Conservation (phyloP, 2,888 invertebrate genomes). For the Scaptomyza polygonia region DNA sequence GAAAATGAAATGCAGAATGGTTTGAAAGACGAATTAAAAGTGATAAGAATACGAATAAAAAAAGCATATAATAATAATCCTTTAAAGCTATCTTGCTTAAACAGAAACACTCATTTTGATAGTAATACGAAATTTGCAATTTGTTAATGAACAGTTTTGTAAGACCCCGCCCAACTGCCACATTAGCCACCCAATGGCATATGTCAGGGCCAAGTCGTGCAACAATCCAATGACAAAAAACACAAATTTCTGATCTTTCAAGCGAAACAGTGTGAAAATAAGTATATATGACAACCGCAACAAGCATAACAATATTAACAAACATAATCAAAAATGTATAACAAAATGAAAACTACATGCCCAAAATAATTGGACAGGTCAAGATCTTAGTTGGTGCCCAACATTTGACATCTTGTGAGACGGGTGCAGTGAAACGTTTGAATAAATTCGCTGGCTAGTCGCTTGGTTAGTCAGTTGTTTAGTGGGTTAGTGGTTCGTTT, state of each 20-base stretch:
- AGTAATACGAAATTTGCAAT: too few relatives aligned
- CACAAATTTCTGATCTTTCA: slow-evolving; percentile 51
- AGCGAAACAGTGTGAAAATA: slow-evolving; percentile 62
- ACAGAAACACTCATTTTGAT: too few relatives aligned
- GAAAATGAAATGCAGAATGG: background rate
- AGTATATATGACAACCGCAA: slow-evolving; percentile 24
- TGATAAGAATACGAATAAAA: too few relatives aligned
- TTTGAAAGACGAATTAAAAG: background rate
- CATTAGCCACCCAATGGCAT: slow-evolving; percentile 25
- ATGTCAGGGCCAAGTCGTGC: slow-evolving; percentile 62
- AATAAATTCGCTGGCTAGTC: slow-evolving; percentile 49
- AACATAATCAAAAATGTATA: slow-evolving; percentile 3
- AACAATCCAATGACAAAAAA: slow-evolving; percentile 35
- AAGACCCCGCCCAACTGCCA: background rate
- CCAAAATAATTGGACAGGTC: slow-evolving; percentile 48
- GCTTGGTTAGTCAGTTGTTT: slow-evolving; percentile 31
- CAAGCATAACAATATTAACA: slow-evolving; percentile 1
- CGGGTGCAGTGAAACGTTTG: slow-evolving; percentile 65
- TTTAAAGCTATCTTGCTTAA: too few relatives aligned
- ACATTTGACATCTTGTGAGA: slow-evolving; percentile 48
- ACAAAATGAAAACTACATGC: slow-evolving; percentile 44
- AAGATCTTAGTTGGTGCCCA: slow-evolving; percentile 36
- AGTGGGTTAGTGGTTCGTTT: slow-evolving; percentile 32
- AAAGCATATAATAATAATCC: too few relatives aligned
- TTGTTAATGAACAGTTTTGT: slow-evolving; percentile 11